Conservation (phyloP, 2,797 vertebrate genomes). For the Danionella dracula region DNA sequence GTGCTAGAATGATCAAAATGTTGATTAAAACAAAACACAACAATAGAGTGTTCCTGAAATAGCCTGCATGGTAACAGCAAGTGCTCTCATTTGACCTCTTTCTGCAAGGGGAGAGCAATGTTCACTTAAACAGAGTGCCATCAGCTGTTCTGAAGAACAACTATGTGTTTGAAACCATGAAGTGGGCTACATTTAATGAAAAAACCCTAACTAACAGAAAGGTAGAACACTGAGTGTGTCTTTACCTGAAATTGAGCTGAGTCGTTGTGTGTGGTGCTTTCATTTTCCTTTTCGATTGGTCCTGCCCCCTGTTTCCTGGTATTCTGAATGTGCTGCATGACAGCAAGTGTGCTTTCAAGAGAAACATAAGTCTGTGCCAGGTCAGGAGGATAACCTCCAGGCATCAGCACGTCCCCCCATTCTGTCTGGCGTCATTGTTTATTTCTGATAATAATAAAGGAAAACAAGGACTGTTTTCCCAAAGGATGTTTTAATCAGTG, state of each 20-base stretch:
- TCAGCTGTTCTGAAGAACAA: neutral
- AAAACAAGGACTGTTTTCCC: too few species aligned
- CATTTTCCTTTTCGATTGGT: conserved; percentile 67
- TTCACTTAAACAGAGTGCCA: conserved; percentile 6
- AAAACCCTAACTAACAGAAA: neutral
- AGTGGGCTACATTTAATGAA: neutral
- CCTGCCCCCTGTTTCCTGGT: conserved; percentile 47
- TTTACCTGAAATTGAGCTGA: conserved; percentile 51
- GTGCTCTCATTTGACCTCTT: neutral
- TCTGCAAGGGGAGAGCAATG: conserved; percentile 28
- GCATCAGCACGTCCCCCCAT: neutral
- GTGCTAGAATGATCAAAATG: neutral
- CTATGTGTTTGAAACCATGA: neutral
- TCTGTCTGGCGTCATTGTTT: too few species aligned
- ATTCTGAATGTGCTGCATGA: conserved; percentile 20
- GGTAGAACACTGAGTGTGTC: neutral
- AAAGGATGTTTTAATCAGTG: too few species aligned
- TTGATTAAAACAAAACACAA: neutral
- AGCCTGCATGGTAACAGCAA: neutral
- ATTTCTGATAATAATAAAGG: too few species aligned
- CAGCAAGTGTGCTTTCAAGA: conserved; percentile 9
- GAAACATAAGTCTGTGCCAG: conserved; percentile 4
- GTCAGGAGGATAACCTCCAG: conserved; percentile 13
- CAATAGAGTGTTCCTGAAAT: conserved; percentile 1
- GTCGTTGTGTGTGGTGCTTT: conserved; percentile 57